A percentile compares a stretch with the other conserved stretches of the same genome.
phyloP scores from a whole-genome alignment of 2,888 invertebrate species.

The Gastracanthus pulcherrimus region DNA sequence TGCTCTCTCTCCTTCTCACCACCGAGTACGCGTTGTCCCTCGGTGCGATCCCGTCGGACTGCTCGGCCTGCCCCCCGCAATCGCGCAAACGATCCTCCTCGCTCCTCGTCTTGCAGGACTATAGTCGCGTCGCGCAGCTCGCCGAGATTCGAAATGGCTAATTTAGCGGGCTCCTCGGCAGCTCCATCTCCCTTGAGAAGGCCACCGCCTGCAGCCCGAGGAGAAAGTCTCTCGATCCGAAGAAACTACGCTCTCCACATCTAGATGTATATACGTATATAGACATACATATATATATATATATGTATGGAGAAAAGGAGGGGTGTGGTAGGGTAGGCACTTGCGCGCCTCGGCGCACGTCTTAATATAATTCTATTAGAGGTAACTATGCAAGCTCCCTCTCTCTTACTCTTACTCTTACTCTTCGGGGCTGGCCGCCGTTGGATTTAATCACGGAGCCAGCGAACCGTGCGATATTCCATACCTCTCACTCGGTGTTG shows the following conservation, averaged over 20 bases:
- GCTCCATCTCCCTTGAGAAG: slow-evolving; percentile 44
- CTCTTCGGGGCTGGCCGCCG: slow-evolving; percentile 61
- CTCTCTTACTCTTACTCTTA: slow-evolving; percentile 63
- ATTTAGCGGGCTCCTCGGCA: slow-evolving; percentile 68
- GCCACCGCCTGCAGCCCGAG: not conserved
- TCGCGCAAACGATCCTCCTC: too few species aligned
- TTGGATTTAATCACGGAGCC: slow-evolving; percentile 76
- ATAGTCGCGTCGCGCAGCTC: slow-evolving; percentile 58
- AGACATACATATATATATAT: not conserved
- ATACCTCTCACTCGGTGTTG: slow-evolving; percentile 52
- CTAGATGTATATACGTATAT: not conserved
- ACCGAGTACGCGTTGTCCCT: not conserved
- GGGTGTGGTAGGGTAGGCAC: too few species aligned
- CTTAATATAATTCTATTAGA: slow-evolving; percentile 77
- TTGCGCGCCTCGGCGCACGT: too few species aligned
- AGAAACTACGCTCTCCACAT: slow-evolving; percentile 23
- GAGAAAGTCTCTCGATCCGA: slow-evolving; percentile 4
- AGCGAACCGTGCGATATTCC: slow-evolving; percentile 74
- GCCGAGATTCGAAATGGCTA: slow-evolving; percentile 77
- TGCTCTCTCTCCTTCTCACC: too few species aligned
- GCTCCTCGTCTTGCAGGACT: slow-evolving; percentile 62
- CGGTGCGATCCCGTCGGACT: slow-evolving; percentile 49
- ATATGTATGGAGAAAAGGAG: not conserved
- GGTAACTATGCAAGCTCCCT: slow-evolving; percentile 72
- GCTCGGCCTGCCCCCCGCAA: slow-evolving; percentile 44